phyloP scores from a whole-genome alignment of 2,888 invertebrate genomes.

The Sthenelais limicola region DNA sequence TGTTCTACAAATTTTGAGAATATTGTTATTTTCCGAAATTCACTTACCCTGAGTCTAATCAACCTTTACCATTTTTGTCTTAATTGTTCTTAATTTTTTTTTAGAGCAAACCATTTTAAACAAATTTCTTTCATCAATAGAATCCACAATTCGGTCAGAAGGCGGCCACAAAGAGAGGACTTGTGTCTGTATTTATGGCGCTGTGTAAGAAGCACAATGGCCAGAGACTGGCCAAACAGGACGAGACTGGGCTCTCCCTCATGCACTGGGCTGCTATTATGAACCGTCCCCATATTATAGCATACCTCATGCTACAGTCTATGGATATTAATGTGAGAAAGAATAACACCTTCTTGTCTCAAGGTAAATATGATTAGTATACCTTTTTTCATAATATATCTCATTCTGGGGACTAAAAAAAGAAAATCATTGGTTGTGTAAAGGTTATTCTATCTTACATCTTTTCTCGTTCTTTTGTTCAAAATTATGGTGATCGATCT shows the following conservation, averaged over 20 bases:
- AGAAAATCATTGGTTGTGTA: neutral
- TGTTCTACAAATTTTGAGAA: too few relatives aligned
- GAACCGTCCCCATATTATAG: conserved; percentile 70
- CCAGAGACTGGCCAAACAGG: conserved; percentile 68
- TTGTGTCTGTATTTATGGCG: conserved; percentile 68
- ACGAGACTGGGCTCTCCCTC: conserved; percentile 69
- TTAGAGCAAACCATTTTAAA: too few relatives aligned
- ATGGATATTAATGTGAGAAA: conserved; percentile 62
- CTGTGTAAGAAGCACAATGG: conserved; percentile 65
- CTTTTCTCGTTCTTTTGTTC: too few relatives aligned
- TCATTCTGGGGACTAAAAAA: neutral
- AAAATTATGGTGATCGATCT: too few relatives aligned
- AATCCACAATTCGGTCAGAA: conserved; percentile 65
- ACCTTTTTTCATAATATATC: neutral
- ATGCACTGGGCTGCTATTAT: conserved; percentile 71
- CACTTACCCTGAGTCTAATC: too few relatives aligned
- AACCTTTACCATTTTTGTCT: too few relatives aligned
- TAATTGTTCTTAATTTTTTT: too few relatives aligned
- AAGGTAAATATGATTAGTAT: conserved; percentile 33
- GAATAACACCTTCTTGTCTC: conserved; percentile 42
- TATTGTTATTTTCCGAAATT: too few relatives aligned
- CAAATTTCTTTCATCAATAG: conserved; percentile 40
- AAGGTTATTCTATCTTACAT: too few relatives aligned
- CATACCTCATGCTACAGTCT: conserved; percentile 65
- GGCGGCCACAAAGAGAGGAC: conserved; percentile 67